Evolutionary conservation across 2,113 vertebrate genomes (phyloP), one percentile per base, ranked within the genome.

Genomic region (Boleophthalmus pectinirostris): DNA sequence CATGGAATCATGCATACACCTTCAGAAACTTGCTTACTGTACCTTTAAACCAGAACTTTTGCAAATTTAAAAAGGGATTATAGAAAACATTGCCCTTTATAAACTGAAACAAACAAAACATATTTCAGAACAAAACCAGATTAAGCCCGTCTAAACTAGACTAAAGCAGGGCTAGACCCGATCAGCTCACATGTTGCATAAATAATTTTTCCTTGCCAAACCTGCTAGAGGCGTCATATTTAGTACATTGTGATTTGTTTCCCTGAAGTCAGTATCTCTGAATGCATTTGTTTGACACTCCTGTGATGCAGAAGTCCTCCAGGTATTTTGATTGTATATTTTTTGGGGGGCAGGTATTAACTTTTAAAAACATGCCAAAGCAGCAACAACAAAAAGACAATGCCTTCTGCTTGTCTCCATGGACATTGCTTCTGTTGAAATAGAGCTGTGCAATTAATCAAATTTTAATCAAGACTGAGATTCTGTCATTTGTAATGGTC

Each of bases 331-430:
- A 51, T 20, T 4, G 69, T 38, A 54, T 8, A 73, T 70, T 69
- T 0, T 60, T 33, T 60, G 12, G 54, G 77, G 65, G n/a, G 2
- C 82, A 87, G 73, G 82, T 88, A 80, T 77, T 11, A 78, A 63
- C 57, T 75, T 87, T 67, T 72, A 8, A 72, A 74, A 78, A 70
- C 68, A 79, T 12, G 54, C 21, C 78, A 82, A 70, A 72, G 73
- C 78, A 86, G 8, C 51, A 54, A 10, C 12, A 3, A 18, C n/a
- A 33, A 24, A 51, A 38, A 58, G 3, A 23, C 5, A 23, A 47
- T 29, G 4, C 49, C 45, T 43, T 8, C 38, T 43, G 38, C 38
- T 43, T 10, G 47, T 18, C 47, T 51, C 16, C 47, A 16, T 51
- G 47, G 47, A 6, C 16, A 51, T 51, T 51, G 47, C 16, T 51